Evolutionary conservation across 1,140 invertebrate species (phyloP).

Genomic region (Goniozus legneri): DNA sequence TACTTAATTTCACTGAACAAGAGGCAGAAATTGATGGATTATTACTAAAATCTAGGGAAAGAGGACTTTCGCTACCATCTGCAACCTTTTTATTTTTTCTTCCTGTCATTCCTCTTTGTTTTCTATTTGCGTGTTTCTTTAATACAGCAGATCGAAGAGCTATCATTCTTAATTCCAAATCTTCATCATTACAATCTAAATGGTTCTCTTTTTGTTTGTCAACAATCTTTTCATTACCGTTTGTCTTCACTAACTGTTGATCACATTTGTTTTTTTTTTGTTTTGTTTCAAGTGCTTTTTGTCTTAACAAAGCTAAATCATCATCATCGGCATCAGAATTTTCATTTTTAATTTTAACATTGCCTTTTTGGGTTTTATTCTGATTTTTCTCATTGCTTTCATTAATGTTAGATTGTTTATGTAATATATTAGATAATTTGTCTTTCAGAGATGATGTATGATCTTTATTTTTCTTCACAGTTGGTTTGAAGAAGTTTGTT

Average conservation of each 20-base stretch:
- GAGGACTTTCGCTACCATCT: conserved; percentile 33
- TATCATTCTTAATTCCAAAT: conserved; percentile 38
- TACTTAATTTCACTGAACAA: background rate
- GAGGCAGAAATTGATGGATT: conserved; percentile 24
- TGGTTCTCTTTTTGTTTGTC: conserved; percentile 4
- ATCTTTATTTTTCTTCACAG: conserved; percentile 22
- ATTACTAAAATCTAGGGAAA: conserved; percentile 36
- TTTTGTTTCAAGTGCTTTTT: conserved; percentile 44
- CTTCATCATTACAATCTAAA: conserved; percentile 40
- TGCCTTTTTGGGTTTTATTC: conserved; percentile 7
- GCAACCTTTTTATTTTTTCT: conserved; percentile 12
- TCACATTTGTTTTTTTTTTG: too few species aligned
- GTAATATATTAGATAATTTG: conserved; percentile 43
- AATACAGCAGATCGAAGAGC: conserved; percentile 44
- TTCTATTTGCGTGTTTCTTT: conserved; percentile 39
- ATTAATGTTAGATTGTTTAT: conserved; percentile 12
- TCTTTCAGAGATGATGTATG: conserved; percentile 42
- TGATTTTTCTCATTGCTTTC: conserved; percentile 1
- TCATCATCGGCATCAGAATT: conserved; percentile 29
- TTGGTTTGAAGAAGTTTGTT: conserved; percentile 7
- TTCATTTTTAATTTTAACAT: background rate
- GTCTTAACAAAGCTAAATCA: conserved; percentile 35
- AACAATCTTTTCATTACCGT: conserved; percentile 9
- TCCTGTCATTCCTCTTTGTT: conserved; percentile 19
- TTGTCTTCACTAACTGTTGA: conserved; percentile 9